Evolutionary conservation across 2,113 vertebrate genomes (phyloP).

Genomic region (Serilophus lunatus): DNA sequence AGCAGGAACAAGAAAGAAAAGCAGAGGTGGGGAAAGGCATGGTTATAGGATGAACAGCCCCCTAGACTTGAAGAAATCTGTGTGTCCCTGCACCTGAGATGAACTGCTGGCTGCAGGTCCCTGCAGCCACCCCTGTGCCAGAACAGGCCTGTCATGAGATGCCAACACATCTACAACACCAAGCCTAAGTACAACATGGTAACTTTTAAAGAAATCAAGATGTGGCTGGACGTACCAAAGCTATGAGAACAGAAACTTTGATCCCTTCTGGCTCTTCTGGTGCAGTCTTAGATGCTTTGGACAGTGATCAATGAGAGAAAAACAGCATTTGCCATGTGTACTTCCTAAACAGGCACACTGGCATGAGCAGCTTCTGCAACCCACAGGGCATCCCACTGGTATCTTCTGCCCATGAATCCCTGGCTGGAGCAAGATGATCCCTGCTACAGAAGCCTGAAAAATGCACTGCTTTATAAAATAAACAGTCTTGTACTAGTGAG

Average conservation of each 20-base stretch:
- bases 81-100: not conserved
- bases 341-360: not conserved
- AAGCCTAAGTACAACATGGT: rapidly evolving
- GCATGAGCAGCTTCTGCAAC: not conserved
- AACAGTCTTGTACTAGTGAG: not conserved
- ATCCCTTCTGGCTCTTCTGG: not conserved
- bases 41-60: not conserved
- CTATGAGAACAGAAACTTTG: not conserved
- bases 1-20: not conserved
- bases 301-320: not conserved
- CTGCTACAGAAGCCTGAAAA: not conserved
- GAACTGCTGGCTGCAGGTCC: not conserved
- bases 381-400: not conserved
- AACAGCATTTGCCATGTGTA: conserved; percentile 5
- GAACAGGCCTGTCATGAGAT: not conserved
- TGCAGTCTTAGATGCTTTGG: conserved; percentile 10
- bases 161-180: not conserved
- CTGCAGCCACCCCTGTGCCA: not conserved
- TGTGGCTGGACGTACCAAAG: not conserved
- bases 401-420: not conserved
- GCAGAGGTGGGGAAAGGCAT: not conserved
- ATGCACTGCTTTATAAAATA: not conserved
- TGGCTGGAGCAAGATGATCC: not conserved
- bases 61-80: not conserved
- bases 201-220: not conserved